Percentiles rank a stretch among this genome's conserved stretches.
phyloP scores from a whole-genome alignment of 2,113 vertebrate species.

The Oncorhynchus keta region DNA sequence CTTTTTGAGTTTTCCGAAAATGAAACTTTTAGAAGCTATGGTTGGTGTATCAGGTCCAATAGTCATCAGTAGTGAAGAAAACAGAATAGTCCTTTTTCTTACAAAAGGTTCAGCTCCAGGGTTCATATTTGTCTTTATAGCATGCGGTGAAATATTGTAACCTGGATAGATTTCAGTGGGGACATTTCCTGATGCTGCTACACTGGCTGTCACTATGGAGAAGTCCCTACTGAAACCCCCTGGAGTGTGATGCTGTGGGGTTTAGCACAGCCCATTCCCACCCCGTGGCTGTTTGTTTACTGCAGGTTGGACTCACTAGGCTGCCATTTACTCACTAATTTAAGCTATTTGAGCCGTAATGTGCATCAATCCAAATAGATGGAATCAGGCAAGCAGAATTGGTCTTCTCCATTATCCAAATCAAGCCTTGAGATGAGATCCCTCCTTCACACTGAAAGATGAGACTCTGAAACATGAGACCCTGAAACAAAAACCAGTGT shows the following conservation, averaged over 20 bases:
- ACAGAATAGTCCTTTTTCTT: conserved; percentile 3
- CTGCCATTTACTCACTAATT: conserved; percentile 68
- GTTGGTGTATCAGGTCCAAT: conserved; percentile 48
- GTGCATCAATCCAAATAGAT: conserved; percentile 61
- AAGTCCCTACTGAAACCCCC: conserved; percentile 64
- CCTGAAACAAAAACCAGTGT: conserved; percentile 18
- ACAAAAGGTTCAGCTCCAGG: conserved; percentile 19
- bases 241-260: conserved; percentile 55
- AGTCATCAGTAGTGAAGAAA: conserved; percentile 5
- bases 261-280: conserved; percentile 63
- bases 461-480: conserved; percentile 13
- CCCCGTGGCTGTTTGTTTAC: conserved; percentile 73
- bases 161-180: conserved; percentile 66
- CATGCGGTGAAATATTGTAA: conserved; percentile 50
- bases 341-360: conserved; percentile 67
- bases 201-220: conserved; percentile 68
- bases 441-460: conserved; percentile 31
- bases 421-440: conserved; percentile 46
- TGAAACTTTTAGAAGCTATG: conserved; percentile 37
- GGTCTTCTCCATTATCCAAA: conserved; percentile 55
- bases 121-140: conserved; percentile 32
- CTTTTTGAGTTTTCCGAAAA: conserved; percentile 47
- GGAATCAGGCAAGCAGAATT: conserved; percentile 54
- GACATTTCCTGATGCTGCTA: conserved; percentile 52
- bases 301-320: conserved; percentile 40